Percentiles rank a stretch among this genome's conserved stretches.
phyloP scores from a whole-genome alignment of 2,888 invertebrate genomes.

The Oxystoma pomonae region DNA sequence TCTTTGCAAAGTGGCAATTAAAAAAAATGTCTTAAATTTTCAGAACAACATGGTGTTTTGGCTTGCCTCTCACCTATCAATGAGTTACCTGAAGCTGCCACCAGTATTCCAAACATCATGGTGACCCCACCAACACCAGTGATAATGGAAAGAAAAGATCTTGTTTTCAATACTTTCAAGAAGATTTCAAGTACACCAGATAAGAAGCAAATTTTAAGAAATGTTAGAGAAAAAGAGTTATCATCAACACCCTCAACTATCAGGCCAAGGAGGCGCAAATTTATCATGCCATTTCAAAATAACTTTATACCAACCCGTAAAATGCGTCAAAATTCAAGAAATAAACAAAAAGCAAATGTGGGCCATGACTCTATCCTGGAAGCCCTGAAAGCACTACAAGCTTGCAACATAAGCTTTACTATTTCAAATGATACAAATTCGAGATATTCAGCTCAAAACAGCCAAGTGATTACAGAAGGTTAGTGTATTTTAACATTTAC shows the following conservation, averaged over 20 bases:
- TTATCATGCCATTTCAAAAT: not conserved
- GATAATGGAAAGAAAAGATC: not conserved
- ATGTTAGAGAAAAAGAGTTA: not conserved
- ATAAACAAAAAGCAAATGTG: not conserved
- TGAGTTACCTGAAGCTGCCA: not conserved
- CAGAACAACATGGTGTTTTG: not conserved
- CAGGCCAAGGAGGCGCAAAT: not conserved
- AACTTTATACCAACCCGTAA: not conserved
- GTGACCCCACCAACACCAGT: constrained; percentile 24
- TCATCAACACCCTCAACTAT: not conserved
- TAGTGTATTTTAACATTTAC: too few relatives aligned
- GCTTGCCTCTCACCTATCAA: not conserved
- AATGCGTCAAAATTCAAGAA: not conserved
- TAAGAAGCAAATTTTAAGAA: not conserved
- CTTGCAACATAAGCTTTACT: constrained; percentile 33
- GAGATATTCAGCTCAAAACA: too few relatives aligned
- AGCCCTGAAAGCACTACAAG: constrained; percentile 29
- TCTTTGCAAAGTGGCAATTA: too few relatives aligned
- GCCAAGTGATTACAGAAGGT: too few relatives aligned
- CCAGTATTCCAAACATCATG: constrained; percentile 16
- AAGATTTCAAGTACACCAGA: not conserved
- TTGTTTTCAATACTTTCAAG: not conserved
- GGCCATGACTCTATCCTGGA: constrained; percentile 22
- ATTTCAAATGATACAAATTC: constrained; percentile 28
- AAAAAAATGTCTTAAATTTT: too few relatives aligned